Base-by-base conservation (phyloP, 2,113 vertebrate genomes). In the Nettapus auritus region DNA sequence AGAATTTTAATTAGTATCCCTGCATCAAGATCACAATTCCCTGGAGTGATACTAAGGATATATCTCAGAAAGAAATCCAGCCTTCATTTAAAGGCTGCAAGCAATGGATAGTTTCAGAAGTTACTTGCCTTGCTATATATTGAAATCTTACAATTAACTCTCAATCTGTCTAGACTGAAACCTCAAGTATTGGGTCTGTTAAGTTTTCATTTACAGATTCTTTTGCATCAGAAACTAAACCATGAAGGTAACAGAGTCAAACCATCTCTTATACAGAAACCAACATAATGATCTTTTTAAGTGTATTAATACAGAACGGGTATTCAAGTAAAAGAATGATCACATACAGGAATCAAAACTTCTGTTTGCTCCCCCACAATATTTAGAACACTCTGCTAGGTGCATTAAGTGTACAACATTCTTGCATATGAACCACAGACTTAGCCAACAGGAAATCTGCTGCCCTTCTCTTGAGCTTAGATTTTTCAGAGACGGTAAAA, bases 281-380 rank as follows among this genome's bases (percentile, higher is more conserved):
- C 13, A 60, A 48, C 8, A 38, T 13, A 53, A 78, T 16, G 2
- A n/a, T 70, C 8, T 84, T 79, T 56, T 19, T 26, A 69, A 67
- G 71, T 40, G 15, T 67, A 63, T 74, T 70, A 62, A 63, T 67
- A 70, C 1, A 19, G 29, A 78, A 71, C 11, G 36, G 25, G 3
- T n/a, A 57, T 60, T 66, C 33, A 69, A 80, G 44, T 56, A 75
- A 74, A 57, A 68, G 25, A 83, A 31, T 50, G 11, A 81, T 28
- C 0, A 0, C 23, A 33, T 38, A 34, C 8, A 77, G 18, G 40
- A 83, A 62, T 9, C 10, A 0, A 81, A 22, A 29, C 12, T 74
- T 89, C 13, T 69, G 13, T 46, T 91, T 91, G 20, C 42, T 87
- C 11, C 18, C 23, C 34, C 36, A 40, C 23, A 83, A 77, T 80